Evolutionary conservation across 2,888 invertebrate species (phyloP).

Genomic region (Microctonus aethiopoides): DNA sequence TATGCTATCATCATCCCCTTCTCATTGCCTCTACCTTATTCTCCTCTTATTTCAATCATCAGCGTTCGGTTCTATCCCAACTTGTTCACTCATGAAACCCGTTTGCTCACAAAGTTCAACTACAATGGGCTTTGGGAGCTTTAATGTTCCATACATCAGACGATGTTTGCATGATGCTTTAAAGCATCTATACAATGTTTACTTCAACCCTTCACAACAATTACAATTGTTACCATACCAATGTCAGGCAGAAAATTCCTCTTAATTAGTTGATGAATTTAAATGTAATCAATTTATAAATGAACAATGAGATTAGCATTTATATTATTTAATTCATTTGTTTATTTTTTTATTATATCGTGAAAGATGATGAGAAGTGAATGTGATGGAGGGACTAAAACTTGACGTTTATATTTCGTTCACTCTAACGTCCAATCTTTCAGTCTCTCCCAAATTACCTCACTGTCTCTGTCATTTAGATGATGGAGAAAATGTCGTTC

Average conservation of each 20-base stretch:
- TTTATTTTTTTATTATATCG: background rate
- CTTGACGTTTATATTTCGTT: background rate
- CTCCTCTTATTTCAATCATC: background rate
- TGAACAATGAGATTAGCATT: background rate
- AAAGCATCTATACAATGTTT: background rate
- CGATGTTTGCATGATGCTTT: background rate
- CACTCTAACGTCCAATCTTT: background rate
- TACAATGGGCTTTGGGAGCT: background rate
- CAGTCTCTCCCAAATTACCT: background rate
- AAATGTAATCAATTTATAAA: too few relatives aligned
- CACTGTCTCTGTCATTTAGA: slow-evolving; percentile 12
- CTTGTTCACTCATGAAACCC: background rate
- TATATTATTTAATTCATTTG: background rate
- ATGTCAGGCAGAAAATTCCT: background rate
- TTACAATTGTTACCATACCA: background rate
- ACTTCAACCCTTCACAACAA: too few relatives aligned
- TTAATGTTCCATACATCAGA: background rate
- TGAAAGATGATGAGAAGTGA: background rate
- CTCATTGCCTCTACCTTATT: background rate
- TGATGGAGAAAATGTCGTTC: background rate
- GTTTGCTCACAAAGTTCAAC: background rate
- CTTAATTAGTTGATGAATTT: too few relatives aligned
- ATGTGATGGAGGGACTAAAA: background rate
- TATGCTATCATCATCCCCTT: background rate
- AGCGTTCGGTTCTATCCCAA: background rate